Evolutionary conservation across 2,113 vertebrate species (phyloP), one percentile per base, ranked within the genome.

Genomic region (Ammodramus savannarum): DNA sequence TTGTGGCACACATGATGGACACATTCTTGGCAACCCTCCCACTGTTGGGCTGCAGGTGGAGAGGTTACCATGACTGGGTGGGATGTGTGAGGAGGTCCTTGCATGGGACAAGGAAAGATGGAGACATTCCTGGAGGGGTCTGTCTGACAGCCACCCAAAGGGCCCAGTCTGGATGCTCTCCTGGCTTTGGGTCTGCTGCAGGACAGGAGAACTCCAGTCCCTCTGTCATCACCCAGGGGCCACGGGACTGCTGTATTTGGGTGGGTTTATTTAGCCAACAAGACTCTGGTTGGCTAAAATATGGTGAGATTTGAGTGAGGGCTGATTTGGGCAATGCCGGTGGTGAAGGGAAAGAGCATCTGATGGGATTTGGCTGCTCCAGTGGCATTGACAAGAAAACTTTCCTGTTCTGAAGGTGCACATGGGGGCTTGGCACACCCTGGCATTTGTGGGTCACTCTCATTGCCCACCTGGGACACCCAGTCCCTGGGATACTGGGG

Each of bases 181-280:
- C 49, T 69, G 29, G 22, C 55, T 81, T 79, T 90, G 80, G 11
- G 11, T 38, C 83, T 85, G 39, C 36, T 91, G 66, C 43, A 38
- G 54, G 67, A 57, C 62, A 85, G 62, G 38, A 82, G 69, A 73
- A 32, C n/a, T 52, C 66, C 48, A 59, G n/a, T 49, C 44, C 57
- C 51, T 26, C 61, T 22, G 7, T 16, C 39, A 25, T 22, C 54
- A 39, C n/a, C 31, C 14, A 8, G 14, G 16, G 23, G 14, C 76
- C 25, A 7, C 0, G 0, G 15, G 41, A 20, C 34, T 46, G 31
- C n/a, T 77, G 34, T 46, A 6, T 77, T 76, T 54, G 46, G 41
- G 34, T 55, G 86, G 36, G 13, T 61, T n/a, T n/a, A n/a, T n/a
- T n/a, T n/a, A n/a, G n/a, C n/a, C n/a, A n/a, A 16, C 11, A 49